These are phyloP conservation scores for Acanthoscelides obtectus DNA, from an alignment of 2,888 invertebrate species.

Conservation along the genomic window DNA sequence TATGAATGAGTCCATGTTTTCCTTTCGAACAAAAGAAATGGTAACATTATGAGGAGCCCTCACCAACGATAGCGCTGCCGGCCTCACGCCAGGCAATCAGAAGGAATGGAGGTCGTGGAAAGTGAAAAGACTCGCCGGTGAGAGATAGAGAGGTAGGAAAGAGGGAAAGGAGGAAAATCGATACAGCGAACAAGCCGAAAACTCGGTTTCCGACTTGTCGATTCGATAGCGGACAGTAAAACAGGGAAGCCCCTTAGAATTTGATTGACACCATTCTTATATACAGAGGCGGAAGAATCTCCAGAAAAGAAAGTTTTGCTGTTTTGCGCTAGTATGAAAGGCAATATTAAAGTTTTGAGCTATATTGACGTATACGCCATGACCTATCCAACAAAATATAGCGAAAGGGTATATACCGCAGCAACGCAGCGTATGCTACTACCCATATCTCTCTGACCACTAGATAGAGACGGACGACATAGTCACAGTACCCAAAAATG, in stretches of 20 bases:
- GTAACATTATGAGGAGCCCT: not conserved
- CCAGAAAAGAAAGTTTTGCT: too few relatives aligned
- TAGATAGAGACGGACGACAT: too few relatives aligned
- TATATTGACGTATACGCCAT: too few relatives aligned
- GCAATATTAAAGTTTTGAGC: too few relatives aligned
- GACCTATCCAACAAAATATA: too few relatives aligned
- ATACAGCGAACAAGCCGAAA: not conserved
- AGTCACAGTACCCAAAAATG: too few relatives aligned
- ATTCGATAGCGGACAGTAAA: not conserved
- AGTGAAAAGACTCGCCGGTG: not conserved
- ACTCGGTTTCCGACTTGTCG: not conserved
- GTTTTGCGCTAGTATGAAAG: too few relatives aligned
- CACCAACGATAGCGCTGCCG: not conserved
- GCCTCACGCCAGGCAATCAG: not conserved
- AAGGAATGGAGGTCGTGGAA: not conserved
- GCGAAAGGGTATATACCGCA: too few relatives aligned
- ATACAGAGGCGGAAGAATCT: too few relatives aligned
- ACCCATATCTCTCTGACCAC: too few relatives aligned
- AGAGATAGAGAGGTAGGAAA: not conserved
- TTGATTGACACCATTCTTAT: not conserved
- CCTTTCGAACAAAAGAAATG: not conserved
- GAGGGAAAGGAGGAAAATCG: not conserved
- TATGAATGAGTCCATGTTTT: not conserved
- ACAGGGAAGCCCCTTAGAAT: not conserved
- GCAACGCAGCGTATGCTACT: too few relatives aligned